Conservation (phyloP, 2,113 vertebrate genomes). For the Taxidea taxus region DNA sequence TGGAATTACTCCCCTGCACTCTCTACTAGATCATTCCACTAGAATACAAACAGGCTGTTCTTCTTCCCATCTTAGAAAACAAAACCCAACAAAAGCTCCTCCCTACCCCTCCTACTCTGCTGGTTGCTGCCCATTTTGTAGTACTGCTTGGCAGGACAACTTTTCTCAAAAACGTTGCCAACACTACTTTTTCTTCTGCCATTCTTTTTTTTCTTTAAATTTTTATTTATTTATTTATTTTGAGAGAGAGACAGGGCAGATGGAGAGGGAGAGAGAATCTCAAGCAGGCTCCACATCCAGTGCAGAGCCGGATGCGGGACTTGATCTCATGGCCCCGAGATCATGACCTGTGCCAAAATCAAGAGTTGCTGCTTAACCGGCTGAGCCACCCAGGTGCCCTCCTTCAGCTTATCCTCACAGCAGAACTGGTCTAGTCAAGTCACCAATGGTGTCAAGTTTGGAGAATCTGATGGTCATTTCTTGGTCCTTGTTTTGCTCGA, state of each 20-base stretch:
- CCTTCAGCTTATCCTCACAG: not conserved
- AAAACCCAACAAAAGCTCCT: not conserved
- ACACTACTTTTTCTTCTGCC: not conserved
- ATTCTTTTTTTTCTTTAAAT: not conserved
- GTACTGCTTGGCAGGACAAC: not conserved
- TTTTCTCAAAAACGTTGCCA: not conserved
- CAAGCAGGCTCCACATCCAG: not conserved
- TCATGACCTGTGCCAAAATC: not conserved
- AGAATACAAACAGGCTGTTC: not conserved
- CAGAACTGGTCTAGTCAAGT: not conserved
- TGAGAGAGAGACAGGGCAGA: not conserved
- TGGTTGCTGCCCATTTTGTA: not conserved
- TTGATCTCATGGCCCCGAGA: not conserved
- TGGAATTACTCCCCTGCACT: not conserved
- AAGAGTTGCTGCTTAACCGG: not conserved
- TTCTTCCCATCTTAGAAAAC: not conserved
- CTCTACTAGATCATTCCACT: not conserved
- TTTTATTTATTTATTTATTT: not conserved
- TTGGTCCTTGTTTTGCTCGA: not conserved
- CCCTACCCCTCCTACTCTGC: not conserved
- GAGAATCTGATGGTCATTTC: not conserved
- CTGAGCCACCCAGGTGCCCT: not conserved
- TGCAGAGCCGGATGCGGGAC: not conserved
- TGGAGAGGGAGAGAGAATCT: not conserved
- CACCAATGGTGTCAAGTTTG: not conserved